Evolutionary conservation across 2,888 invertebrate genomes (phyloP).

Genomic region (Apeira syringaria): DNA sequence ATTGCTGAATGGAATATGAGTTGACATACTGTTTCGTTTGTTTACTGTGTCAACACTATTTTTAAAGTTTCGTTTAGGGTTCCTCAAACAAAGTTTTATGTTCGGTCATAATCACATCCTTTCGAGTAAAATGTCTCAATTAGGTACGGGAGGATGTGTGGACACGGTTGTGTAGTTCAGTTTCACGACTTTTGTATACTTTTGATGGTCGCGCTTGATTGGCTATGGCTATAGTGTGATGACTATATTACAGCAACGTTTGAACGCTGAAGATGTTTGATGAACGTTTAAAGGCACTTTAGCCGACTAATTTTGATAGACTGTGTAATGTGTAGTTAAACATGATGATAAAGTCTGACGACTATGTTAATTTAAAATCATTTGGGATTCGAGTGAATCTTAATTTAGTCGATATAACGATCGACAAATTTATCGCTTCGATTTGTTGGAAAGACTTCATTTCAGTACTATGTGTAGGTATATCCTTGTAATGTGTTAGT

Average conservation of each 20-base stretch:
- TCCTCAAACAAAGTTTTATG: slow-evolving; percentile 72
- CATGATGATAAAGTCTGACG: too few species aligned
- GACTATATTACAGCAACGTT: slow-evolving; percentile 47
- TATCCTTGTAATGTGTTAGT: too few species aligned
- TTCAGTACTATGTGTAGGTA: too few species aligned
- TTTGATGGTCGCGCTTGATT: slow-evolving; percentile 49
- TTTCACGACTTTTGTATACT: slow-evolving; percentile 64
- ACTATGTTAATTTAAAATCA: too few species aligned
- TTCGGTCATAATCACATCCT: slow-evolving; percentile 78
- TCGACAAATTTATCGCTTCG: too few species aligned
- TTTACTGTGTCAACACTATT: slow-evolving; percentile 21
- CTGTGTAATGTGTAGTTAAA: neutral
- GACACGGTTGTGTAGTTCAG: slow-evolving; percentile 50
- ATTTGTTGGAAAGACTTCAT: too few species aligned
- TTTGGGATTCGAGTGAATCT: too few species aligned
- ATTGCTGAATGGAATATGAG: too few species aligned
- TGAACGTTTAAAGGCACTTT: neutral
- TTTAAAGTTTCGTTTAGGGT: slow-evolving; percentile 61
- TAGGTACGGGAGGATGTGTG: slow-evolving; percentile 75
- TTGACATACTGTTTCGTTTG: slow-evolving; percentile 7
- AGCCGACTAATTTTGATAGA: neutral
- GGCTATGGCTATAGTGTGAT: slow-evolving; percentile 50
- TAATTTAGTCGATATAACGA: too few species aligned
- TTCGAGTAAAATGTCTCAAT: slow-evolving; percentile 80
- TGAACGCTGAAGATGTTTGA: neutral